Evolutionary conservation across 2,113 vertebrate species (phyloP).

Genomic region (Tinamus guttatus): DNA sequence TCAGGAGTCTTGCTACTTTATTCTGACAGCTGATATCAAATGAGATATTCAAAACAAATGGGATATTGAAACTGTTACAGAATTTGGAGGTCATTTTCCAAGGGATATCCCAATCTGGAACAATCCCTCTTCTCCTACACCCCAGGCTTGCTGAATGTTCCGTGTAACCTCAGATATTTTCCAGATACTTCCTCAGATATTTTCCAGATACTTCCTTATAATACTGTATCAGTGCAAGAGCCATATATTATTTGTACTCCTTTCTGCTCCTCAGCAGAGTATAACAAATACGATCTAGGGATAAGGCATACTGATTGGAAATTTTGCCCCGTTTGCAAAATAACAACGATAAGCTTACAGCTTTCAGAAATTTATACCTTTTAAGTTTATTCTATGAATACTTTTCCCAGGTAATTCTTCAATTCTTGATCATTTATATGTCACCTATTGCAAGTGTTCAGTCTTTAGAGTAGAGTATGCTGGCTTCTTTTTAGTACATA

Average conservation of each 20-base stretch:
- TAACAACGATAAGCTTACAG: neutral
- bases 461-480: neutral
- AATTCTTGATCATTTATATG: neutral
- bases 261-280: neutral
- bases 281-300: neutral
- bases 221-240: neutral
- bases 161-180: neutral
- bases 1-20: neutral
- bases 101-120: neutral
- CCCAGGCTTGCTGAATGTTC: neutral
- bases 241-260: neutral
- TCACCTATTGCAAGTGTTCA: neutral
- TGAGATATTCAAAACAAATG: neutral
- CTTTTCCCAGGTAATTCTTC: neutral
- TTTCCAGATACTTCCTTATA: neutral
- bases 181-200: neutral
- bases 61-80: neutral
- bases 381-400: neutral
- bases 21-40: slow-evolving; percentile 22
- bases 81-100: slow-evolving; percentile 15
- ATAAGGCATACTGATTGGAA: neutral
- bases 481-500: neutral
- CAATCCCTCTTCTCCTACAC: neutral
- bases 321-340: neutral
- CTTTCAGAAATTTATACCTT: neutral